Conservation (phyloP, 2,797 vertebrate species). For the Sebastes taczanowskii region DNA sequence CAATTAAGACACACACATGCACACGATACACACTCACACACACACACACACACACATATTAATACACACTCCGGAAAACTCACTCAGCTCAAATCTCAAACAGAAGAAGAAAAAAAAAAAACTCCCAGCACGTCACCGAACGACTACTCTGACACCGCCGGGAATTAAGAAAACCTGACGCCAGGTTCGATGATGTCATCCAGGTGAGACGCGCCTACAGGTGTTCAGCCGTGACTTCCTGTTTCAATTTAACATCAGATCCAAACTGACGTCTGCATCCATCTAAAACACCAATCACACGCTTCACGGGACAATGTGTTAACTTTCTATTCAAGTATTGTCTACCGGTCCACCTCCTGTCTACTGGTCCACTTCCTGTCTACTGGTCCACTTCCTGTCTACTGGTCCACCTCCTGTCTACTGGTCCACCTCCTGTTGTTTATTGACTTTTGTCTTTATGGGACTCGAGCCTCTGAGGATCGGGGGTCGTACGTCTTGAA, state of each 20-base stretch:
- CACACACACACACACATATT: background rate
- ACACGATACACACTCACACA: background rate
- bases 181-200: background rate
- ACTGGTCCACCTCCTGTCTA: background rate
- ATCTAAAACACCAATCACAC: background rate
- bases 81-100: background rate
- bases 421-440: too few species aligned
- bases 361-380: background rate
- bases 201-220: background rate
- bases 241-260: background rate
- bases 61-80: background rate
- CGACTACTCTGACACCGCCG: background rate
- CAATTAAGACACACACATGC: conserved; percentile 83
- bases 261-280: background rate
- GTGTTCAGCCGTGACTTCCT: background rate
- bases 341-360: background rate
- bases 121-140: background rate
- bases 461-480: too few species aligned
- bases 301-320: too few species aligned
- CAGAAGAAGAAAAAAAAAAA: background rate
- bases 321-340: too few species aligned
- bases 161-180: background rate
- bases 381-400: background rate
- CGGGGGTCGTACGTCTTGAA: too few species aligned
- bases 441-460: too few species aligned